Base-by-base conservation (phyloP, 2,113 vertebrate genomes). In the Steatornis caripensis region DNA sequence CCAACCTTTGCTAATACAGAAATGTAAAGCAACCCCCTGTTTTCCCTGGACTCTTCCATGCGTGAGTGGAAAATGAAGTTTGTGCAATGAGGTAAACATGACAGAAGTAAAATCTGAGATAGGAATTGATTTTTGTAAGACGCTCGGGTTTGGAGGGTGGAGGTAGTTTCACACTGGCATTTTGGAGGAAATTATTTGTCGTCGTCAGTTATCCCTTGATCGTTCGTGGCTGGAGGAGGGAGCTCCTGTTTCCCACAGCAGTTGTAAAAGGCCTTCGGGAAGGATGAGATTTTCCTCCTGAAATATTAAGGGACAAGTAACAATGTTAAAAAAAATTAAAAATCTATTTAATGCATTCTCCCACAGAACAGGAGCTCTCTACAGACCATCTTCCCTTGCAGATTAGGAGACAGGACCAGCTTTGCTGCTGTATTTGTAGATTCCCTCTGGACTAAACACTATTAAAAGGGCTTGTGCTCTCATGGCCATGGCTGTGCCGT, bases 101-200 rank as follows among this genome's bases (percentile, higher is more conserved):
- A 71, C 46, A 87, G 69, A 84, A 76, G 30, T 72, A 69, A 87
- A 92, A 92, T 71, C 23, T 19, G 57, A 84, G 66, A 55, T 62
- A 57, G 58, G 77, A 80, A 72, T 51, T 80, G 70, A 36, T 83
- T 95, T 96, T 89, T 94, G 20, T 58, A 62, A 87, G 77, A 30
- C 45, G 30, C 11, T 69, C 4, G 5, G 15, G 36, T 84, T 94
- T 70, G 54, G 69, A 94, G 92, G 75, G 49, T 37, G 37, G 80
- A 93, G 36, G 58, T 65, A 36, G 74, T 94, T 95, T 93, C 87
- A 87, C 74, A 62, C 49, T 22, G 48, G 32, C 0, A 0, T 69
- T 96, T 54, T 23, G 32, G 82, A 93, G 93, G 93, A 83, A 89
- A 82, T 95, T 76, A 22, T 45, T 82, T 93, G 69, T 69, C 26